Base-by-base conservation (phyloP, 2,888 invertebrate genomes). In the Euplexia lucipara region DNA sequence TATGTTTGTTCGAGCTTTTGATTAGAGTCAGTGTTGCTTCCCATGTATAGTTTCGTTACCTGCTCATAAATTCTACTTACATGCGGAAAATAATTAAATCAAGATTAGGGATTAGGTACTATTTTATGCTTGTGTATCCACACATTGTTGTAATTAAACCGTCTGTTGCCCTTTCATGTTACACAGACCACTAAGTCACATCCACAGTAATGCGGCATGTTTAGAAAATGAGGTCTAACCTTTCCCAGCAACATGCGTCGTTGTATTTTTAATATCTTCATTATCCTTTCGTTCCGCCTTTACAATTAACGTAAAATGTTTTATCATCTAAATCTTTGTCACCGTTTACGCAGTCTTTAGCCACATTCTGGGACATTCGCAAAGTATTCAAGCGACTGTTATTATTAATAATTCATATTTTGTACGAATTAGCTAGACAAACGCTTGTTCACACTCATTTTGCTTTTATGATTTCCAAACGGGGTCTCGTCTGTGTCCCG, bases 321-420 rank as follows among this genome's bases (percentile, higher is more conserved):
- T 61, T 49, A 62, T 56, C 35, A 26, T 47, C 26, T 22, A 41
- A 10, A 66, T 61, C 45, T 65, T 61, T 59, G 61, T 62, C 48
- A 61, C 44, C 58, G 37, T 61, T 63, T 42, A 59, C 51, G 39
- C 32, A 22, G 45, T 57, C 10, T 71, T 66, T 64, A 62, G 49
- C 66, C 62, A 35, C 67, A 68, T 71, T 81, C 34, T 37, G 34
- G 58, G 41, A 45, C 59, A 59, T 74, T 70, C 54, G 65, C 53
- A 35, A 56, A 62, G 45, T 62, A 67, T 67, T 71, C 56, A 48
- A 53, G 32, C 14, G 56, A 52, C 56, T 22, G 64, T 69, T 75
- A 67, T 72, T 62, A 79, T 82, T 73, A 73, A 79, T 70, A 82
- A 76, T 76, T 63, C 53, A 68, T 73, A 53, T 44, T 67, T 73